Base-by-base conservation (phyloP, 2,113 vertebrate genomes). In the Hippoglossus stenolepis region DNA sequence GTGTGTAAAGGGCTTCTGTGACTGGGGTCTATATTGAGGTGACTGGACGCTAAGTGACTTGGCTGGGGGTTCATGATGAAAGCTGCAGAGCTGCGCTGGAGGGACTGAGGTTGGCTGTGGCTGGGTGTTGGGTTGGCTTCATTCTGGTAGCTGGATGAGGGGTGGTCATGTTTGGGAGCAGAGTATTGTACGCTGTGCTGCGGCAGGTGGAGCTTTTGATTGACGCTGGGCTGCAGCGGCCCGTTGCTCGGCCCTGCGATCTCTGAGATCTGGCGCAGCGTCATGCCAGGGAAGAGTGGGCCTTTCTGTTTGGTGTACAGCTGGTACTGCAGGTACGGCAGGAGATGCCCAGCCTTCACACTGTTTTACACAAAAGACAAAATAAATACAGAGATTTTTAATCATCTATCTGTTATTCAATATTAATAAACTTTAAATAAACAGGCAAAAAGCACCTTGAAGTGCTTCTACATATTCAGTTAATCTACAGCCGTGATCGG, bases 221-320 rank as follows among this genome's bases (percentile, higher is more conserved):
- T 70, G 73, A 62, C 21, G 28, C 51, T 80, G 1, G 10, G 70
- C 54, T 87, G 87, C 58, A 57, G 84, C 5, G 38, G 76, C 28
- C 59, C 65, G 1, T 84, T 94, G 91, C 95, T 96, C 80, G 96
- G 92, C 79, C 96, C 96, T 24, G 95, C 92, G 2, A 89, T 76
- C 72, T 97, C 96, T 77, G 95, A 94, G 66, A 89, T 87, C 86
- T 93, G 96, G 83, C 14, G 82, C 15, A 70, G 67, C 58, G 91
- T 92, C 70, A 93, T 70, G 87, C 79, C 93, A 78, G 90, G 95
- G 28, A 98, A 99, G 88, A 91, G 95, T 71, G 96, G 94, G 81
- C 95, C 90, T 92, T 95, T 98, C 65, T 96, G 96, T 93, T 97
- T 98, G 60, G 92, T 91, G 64, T 98, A 99, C 17, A 99, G 96